Conservation (phyloP, 2,797 vertebrate species). For the Anabacerthia variegaticeps region DNA sequence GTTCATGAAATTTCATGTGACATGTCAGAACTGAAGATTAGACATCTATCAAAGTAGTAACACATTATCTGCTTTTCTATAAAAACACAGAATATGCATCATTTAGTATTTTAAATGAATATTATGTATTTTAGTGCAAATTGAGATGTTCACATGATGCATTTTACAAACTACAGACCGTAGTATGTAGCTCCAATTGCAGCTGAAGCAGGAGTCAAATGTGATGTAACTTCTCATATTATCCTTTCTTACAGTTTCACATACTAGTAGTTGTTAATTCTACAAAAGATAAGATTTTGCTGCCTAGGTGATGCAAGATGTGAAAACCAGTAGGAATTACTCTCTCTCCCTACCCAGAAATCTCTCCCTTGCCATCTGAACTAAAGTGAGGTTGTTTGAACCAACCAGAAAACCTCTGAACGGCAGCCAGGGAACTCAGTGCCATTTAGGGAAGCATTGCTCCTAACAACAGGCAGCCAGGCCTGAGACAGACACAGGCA, state of each 20-base stretch:
- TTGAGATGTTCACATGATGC: not conserved
- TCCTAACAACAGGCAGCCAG: constrained; percentile 6
- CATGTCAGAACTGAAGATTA: not conserved
- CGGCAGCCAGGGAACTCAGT: constrained; percentile 39
- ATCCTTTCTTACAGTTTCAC: not conserved
- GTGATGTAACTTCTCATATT: not conserved
- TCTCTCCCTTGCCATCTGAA: not conserved
- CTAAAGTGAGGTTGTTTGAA: not conserved
- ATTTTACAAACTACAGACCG: not conserved
- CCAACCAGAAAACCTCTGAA: not conserved
- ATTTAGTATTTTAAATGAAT: not conserved
- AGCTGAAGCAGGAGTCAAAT: not conserved
- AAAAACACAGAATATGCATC: not conserved
- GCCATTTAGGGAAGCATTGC: constrained; percentile 37
- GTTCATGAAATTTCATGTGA: not conserved
- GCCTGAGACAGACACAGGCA: not conserved
- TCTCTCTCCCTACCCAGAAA: not conserved
- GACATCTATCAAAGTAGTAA: not conserved
- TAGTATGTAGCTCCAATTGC: not conserved
- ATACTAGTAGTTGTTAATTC: not conserved
- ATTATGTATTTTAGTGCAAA: not conserved
- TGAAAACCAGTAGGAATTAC: not conserved
- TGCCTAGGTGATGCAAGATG: not conserved
- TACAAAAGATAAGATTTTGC: not conserved
- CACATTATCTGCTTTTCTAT: not conserved